These are phyloP conservation scores for Andricus quercusramuli DNA, from an alignment of 2,888 invertebrate genomes.

Conservation along the genomic window DNA sequence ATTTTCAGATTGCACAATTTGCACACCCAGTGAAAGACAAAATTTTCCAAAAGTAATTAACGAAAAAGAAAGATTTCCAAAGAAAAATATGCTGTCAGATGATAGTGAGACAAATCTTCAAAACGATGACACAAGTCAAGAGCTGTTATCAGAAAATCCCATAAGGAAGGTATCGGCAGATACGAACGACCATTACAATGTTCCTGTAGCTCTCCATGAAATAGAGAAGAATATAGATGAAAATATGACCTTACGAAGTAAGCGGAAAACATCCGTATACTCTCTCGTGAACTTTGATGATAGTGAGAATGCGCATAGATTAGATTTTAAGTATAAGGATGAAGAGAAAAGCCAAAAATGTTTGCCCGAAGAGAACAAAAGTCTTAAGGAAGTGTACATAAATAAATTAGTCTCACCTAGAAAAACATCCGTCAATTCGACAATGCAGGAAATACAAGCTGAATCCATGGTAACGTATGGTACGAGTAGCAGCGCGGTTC, in stretches of 20 bases:
- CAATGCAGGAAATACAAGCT: conserved; percentile 54
- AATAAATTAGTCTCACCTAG: conserved; percentile 29
- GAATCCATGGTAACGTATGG: conserved; percentile 45
- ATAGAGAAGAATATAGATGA: conserved; percentile 42
- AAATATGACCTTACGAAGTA: conserved; percentile 56
- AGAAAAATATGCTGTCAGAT: conserved; percentile 60
- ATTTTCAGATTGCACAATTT: conserved; percentile 67
- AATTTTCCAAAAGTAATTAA: conserved; percentile 69
- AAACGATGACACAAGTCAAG: conserved; percentile 54
- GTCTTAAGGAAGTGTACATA: conserved; percentile 8
- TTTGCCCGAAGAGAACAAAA: conserved; percentile 8
- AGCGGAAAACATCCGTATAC: conserved; percentile 62
- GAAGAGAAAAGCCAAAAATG: conserved; percentile 40
- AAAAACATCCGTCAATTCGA: conserved; percentile 48
- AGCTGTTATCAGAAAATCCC: conserved; percentile 52
- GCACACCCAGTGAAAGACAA: conserved; percentile 62
- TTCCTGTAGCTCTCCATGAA: conserved; percentile 54
- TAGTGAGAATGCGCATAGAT: conserved; percentile 53
- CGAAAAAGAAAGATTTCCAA: conserved; percentile 73
- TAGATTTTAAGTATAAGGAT: conserved; percentile 51
- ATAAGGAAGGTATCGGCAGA: conserved; percentile 56
- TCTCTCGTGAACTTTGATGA: conserved; percentile 61
- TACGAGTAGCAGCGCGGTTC: not conserved
- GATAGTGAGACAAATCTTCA: conserved; percentile 54
- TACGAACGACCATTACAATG: conserved; percentile 32